These are phyloP conservation scores for Drosophila eohydei DNA, from an alignment of 2,888 invertebrate species.

Conservation along the genomic window DNA sequence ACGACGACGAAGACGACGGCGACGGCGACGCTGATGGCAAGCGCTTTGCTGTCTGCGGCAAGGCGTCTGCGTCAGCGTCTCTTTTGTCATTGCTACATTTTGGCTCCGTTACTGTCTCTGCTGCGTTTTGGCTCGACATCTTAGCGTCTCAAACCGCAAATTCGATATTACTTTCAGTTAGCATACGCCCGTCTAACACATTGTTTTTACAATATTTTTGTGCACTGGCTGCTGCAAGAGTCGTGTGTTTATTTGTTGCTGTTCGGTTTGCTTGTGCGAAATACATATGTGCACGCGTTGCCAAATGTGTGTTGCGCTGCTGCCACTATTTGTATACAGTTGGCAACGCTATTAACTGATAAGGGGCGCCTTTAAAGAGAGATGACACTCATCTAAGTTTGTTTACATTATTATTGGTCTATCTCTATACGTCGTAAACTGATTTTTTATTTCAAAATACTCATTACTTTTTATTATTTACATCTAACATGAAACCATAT, in stretches of 20 bases:
- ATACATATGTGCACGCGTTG: slow-evolving; percentile 49
- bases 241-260: slow-evolving; percentile 52
- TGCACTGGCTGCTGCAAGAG: slow-evolving; percentile 17
- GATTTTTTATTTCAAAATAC: not conserved
- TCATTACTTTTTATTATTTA: not conserved
- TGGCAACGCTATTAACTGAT: slow-evolving; percentile 57
- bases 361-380: slow-evolving; percentile 29
- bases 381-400: slow-evolving; percentile 8
- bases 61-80: slow-evolving; percentile 25
- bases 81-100: slow-evolving; percentile 44
- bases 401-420: not conserved
- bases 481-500: not conserved
- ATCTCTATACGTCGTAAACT: no score
- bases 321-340: slow-evolving; percentile 20
- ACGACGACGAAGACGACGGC: slow-evolving; percentile 14
- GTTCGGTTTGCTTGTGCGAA: slow-evolving; percentile 48
- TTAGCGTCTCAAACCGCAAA: slow-evolving; percentile 22
- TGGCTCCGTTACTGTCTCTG: slow-evolving; percentile 15
- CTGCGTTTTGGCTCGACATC: slow-evolving; percentile 30
- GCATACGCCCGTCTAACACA: slow-evolving; percentile 29
- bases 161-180: slow-evolving; percentile 15
- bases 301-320: slow-evolving; percentile 29
- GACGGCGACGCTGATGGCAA: slow-evolving; percentile 1
- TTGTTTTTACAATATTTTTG: slow-evolving; percentile 21
- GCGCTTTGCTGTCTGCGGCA: slow-evolving; percentile 26